Evolutionary conservation across 2,888 invertebrate genomes (phyloP).

Genomic region (Oscheius onirici): DNA sequence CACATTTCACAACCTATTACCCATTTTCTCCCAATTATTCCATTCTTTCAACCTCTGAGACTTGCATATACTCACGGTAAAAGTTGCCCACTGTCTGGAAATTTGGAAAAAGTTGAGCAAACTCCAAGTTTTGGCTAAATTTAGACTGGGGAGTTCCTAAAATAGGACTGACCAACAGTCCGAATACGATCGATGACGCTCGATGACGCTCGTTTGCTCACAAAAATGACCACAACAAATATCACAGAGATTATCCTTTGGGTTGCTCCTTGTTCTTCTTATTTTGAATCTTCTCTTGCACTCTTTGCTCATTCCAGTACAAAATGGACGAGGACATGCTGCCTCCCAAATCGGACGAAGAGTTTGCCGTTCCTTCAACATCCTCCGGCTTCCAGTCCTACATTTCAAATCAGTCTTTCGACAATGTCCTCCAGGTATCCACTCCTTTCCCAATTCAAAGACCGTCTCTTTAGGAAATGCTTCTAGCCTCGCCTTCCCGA

Average conservation of each 20-base stretch:
- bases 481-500: constrained; percentile 46
- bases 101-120: neutral
- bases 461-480: constrained; percentile 37
- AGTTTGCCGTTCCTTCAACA: constrained; percentile 29
- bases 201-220: constrained; percentile 24
- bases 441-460: neutral
- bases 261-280: neutral
- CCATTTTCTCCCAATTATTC: neutral
- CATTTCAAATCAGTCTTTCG: constrained; percentile 23
- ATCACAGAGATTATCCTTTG: neutral
- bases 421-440: constrained; percentile 23
- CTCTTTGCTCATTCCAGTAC: neutral
- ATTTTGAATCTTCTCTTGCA: neutral
- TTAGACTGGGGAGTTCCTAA: too few relatives aligned
- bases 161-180: too few relatives aligned
- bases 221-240: constrained; percentile 22
- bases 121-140: neutral
- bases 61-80: too few relatives aligned
- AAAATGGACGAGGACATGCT: constrained; percentile 25
- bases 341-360: constrained; percentile 28
- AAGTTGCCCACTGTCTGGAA: too few relatives aligned
- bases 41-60: constrained; percentile 13
- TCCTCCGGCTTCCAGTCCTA: constrained; percentile 24
- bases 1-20: too few relatives aligned
- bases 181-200: constrained; percentile 17